Conservation (phyloP, 2,888 invertebrate species). For the Tillus elongatus region DNA sequence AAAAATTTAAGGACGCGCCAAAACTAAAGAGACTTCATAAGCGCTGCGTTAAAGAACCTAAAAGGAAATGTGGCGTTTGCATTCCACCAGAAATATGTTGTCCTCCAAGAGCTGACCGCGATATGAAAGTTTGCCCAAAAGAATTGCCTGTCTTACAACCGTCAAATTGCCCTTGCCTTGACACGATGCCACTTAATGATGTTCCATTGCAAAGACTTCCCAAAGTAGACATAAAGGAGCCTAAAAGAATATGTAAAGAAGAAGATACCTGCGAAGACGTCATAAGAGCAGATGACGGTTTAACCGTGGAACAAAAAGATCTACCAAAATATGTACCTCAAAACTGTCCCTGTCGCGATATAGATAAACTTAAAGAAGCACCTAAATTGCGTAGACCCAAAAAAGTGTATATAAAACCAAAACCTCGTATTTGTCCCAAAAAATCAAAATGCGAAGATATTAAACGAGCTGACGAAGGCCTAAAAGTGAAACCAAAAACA, state of each 20-base stretch:
- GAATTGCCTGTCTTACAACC: neutral
- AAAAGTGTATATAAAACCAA: constrained; percentile 8
- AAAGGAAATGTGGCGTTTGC: neutral
- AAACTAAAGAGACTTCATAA: neutral
- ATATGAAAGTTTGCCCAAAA: neutral
- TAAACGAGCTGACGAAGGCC: constrained; percentile 17
- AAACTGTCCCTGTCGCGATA: constrained; percentile 26
- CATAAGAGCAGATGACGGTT: neutral
- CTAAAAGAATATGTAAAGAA: neutral
- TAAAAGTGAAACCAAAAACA: constrained; percentile 13
- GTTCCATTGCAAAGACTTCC: neutral
- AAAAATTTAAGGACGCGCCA: neutral
- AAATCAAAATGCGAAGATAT: constrained; percentile 5
- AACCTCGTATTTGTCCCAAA: constrained; percentile 17
- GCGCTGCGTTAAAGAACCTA: neutral
- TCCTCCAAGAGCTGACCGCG: neutral
- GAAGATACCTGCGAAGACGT: neutral
- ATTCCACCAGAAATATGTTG: too few relatives aligned
- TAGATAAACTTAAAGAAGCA: constrained; percentile 19
- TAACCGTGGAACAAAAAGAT: neutral
- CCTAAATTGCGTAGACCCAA: neutral
- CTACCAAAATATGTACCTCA: constrained; percentile 22
- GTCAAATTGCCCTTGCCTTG: constrained; percentile 1
- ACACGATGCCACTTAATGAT: neutral
- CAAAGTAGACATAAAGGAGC: neutral